Evolutionary conservation across 2,888 invertebrate species (phyloP).

Genomic region (Synanthedon andrenaeformis): DNA sequence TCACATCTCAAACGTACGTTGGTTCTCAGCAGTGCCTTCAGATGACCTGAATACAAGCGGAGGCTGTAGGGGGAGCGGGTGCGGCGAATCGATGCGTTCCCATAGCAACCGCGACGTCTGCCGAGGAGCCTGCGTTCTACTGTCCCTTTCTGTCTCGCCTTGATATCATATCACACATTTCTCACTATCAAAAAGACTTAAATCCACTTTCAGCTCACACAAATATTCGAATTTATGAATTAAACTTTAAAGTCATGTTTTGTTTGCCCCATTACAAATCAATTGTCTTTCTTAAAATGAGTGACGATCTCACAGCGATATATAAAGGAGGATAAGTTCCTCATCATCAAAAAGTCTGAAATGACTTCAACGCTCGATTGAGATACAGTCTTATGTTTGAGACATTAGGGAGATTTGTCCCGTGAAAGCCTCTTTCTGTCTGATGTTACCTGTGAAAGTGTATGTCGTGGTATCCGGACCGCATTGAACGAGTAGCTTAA

Average conservation of each 20-base stretch:
- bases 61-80: slow-evolving; percentile 32
- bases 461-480: slow-evolving; percentile 22
- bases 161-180: slow-evolving; percentile 64
- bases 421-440: slow-evolving; percentile 2
- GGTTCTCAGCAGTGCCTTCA: slow-evolving; percentile 17
- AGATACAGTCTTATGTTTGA: slow-evolving; percentile 18
- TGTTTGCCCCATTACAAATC: neutral
- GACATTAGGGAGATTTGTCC: neutral
- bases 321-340: slow-evolving; percentile 57
- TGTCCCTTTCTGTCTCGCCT: slow-evolving; percentile 69
- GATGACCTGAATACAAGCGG: slow-evolving; percentile 63
- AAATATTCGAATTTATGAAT: fast-evolving
- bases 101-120: slow-evolving; percentile 68
- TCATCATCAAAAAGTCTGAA: slow-evolving; percentile 51
- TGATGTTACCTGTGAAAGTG: slow-evolving; percentile 24
- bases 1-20: neutral
- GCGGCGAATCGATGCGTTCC: slow-evolving; percentile 64
- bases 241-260: slow-evolving; percentile 12
- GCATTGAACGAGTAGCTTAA: slow-evolving; percentile 56
- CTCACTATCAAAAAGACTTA: slow-evolving; percentile 19
- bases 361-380: slow-evolving; percentile 16
- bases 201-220: slow-evolving; percentile 2
- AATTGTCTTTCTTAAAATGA: slow-evolving; percentile 16
- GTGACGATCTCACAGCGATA: slow-evolving; percentile 45
- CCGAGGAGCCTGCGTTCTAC: slow-evolving; percentile 68